A percentile compares a stretch with the other conserved stretches of the same genome.
Conservation (phyloP, 2,888 invertebrate genomes). For the Leucozona laternaria region DNA sequence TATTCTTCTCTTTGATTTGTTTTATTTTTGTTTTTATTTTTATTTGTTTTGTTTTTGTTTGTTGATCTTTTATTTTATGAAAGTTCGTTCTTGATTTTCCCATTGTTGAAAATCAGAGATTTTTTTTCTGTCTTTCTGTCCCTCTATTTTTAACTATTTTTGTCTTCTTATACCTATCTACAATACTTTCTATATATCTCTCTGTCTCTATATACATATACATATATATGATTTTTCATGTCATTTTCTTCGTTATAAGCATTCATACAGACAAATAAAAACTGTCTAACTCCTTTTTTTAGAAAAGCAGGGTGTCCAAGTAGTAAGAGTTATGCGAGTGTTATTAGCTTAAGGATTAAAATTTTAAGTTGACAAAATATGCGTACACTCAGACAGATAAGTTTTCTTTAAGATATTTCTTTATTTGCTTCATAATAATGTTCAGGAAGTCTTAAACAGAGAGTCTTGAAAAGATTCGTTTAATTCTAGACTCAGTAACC, state of each 20-base stretch:
- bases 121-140: conserved; percentile 46
- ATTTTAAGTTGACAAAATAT: no score
- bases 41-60: conserved; percentile 1
- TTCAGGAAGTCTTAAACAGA: no score
- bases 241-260: conserved; percentile 56
- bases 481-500: no score
- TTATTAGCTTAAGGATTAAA: neutral
- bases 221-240: conserved; percentile 62
- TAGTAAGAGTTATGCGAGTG: neutral
- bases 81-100: conserved; percentile 68
- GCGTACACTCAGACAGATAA: no score
- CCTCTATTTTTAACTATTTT: conserved; percentile 34
- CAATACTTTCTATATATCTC: conserved; percentile 24
- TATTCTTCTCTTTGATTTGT: neutral
- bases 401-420: no score
- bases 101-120: conserved; percentile 22
- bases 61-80: conserved; percentile 47
- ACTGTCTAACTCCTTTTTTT: neutral
- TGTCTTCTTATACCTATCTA: conserved; percentile 25
- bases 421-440: no score
- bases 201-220: conserved; percentile 26
- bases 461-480: no score
- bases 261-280: conserved; percentile 40
- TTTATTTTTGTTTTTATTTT: neutral
- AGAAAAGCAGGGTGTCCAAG: conserved; percentile 51